Evolutionary conservation across 1,140 invertebrate species (phyloP).

Genomic region (Cepaea nemoralis): DNA sequence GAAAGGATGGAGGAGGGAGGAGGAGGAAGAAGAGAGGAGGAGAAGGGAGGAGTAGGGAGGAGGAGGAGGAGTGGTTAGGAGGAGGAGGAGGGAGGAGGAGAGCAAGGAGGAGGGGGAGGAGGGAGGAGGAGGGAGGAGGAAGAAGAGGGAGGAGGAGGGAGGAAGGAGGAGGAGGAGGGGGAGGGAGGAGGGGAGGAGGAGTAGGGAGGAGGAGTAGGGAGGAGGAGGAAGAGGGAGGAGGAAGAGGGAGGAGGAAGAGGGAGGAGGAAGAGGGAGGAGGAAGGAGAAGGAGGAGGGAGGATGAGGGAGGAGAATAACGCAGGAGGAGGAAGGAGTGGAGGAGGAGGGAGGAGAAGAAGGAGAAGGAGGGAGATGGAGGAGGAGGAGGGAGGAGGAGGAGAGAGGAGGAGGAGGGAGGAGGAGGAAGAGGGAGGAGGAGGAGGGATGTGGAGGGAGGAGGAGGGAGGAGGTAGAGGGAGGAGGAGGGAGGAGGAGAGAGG

Average conservation of each 20-base stretch:
- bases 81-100: too few relatives aligned
- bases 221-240: constrained; percentile 23
- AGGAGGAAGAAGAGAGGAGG: constrained; percentile 8
- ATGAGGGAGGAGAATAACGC: too few relatives aligned
- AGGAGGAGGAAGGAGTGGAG: too few relatives aligned
- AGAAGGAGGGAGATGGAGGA: constrained; percentile 28
- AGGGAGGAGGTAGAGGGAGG: background rate
- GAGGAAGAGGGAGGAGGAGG: background rate
- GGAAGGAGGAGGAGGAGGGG: constrained; percentile 1
- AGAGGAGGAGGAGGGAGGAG: constrained; percentile 1
- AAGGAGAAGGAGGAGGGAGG: constrained; percentile 29
- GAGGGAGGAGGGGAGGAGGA: too few relatives aligned
- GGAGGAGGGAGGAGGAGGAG: constrained; percentile 4
- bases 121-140: background rate
- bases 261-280: constrained; percentile 1
- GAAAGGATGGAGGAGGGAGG: too few relatives aligned
- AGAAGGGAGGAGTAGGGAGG: too few relatives aligned
- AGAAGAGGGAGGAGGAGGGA: constrained; percentile 1
- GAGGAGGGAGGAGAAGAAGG: constrained; percentile 26
- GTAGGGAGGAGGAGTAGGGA: too few relatives aligned
- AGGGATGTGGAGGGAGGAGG: too few relatives aligned
- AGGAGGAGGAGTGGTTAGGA: too few relatives aligned
- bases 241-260: background rate
- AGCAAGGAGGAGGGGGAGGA: background rate
- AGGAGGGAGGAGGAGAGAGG: background rate